These are phyloP conservation scores for Cirrhinus molitorella DNA, from an alignment of 2,797 vertebrate genomes.

Conservation along the genomic window DNA sequence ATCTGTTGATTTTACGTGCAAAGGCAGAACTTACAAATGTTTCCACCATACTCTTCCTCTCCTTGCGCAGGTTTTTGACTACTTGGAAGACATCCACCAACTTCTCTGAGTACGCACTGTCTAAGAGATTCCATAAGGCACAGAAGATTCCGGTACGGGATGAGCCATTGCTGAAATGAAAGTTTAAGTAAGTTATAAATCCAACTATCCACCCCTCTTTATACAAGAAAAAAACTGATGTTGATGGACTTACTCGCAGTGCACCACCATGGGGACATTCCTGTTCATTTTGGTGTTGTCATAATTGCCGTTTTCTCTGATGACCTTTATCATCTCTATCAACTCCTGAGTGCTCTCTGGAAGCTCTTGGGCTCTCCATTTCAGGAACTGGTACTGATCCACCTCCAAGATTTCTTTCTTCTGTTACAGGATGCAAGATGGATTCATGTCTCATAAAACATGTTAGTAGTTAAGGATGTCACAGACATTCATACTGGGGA, in stretches of 20 bases:
- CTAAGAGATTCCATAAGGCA: constrained; percentile 90
- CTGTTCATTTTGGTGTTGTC: constrained; percentile 67
- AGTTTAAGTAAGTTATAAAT: not conserved
- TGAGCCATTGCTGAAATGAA: constrained; percentile 84
- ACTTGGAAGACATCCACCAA: constrained; percentile 93
- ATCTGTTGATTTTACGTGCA: not conserved
- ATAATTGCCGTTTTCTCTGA: constrained; percentile 72
- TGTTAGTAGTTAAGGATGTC: not conserved
- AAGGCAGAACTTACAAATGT: constrained; percentile 81
- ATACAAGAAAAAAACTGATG: not conserved
- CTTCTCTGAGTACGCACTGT: constrained; percentile 88
- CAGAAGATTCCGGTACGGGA: constrained; percentile 88
- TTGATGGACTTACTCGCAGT: constrained; percentile 85
- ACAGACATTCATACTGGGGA: not conserved
- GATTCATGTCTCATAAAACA: not conserved
- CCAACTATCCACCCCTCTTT: not conserved
- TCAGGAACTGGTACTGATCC: constrained; percentile 88
- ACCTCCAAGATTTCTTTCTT: constrained; percentile 85
- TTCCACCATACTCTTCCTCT: constrained; percentile 82
- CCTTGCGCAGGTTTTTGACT: constrained; percentile 87
- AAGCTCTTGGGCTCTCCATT: constrained; percentile 81
- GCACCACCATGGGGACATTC: constrained; percentile 77
- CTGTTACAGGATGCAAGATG: constrained; percentile 68
- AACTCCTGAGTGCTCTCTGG: constrained; percentile 83
- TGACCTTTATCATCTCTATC: constrained; percentile 80